Base-by-base conservation (phyloP, 2,797 vertebrate genomes). In the Malacoraja senta region DNA sequence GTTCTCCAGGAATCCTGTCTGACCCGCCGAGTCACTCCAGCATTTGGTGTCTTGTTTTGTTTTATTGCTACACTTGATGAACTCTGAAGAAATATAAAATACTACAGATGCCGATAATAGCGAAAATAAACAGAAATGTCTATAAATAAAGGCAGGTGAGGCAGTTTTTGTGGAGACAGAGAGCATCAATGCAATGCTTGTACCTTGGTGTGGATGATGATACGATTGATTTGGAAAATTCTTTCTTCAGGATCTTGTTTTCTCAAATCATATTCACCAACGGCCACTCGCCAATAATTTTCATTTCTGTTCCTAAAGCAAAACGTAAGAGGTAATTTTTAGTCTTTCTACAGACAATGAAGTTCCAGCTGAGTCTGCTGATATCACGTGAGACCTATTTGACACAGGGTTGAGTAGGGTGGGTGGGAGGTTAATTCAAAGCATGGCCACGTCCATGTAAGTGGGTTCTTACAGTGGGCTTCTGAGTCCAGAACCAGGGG, bases 141-240 rank as follows among this genome's bases (percentile, higher is more conserved):
- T 74, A 8, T 19, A 74, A 74, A 74, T 74, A 74, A 21, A 19
- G 8, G 71, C 24, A 24, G 71, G 15, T 21, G 17, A 72, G 21
- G 8, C 21, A 58, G 4, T 29, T 15, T 1, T 2, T 1, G 44
- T 74, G 3, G 71, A 74, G 71, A 74, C 4, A 26, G 4, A 21
- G 24, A 26, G 6, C 68, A 15, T 74, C 6, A 74, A 74, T 74
- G 6, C 24, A 35, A 71, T 8, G 29, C 13, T 78, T 93, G 86
- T 93, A 99, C 98, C 98, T 99, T 98, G 77, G 98, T 98, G 93
- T 99, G 98, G 81, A 96, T 95, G 94, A 99, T 95, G 95, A 99
- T 97, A 35, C 98, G 98, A 94, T 98, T 98, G 94, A 99, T 96
- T 8, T 96, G 97, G 94, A 98, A 96, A 29, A 96, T 95, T 94